Base-by-base conservation (phyloP, 1,140 invertebrate species). In the Philopotamus ludificatus region DNA sequence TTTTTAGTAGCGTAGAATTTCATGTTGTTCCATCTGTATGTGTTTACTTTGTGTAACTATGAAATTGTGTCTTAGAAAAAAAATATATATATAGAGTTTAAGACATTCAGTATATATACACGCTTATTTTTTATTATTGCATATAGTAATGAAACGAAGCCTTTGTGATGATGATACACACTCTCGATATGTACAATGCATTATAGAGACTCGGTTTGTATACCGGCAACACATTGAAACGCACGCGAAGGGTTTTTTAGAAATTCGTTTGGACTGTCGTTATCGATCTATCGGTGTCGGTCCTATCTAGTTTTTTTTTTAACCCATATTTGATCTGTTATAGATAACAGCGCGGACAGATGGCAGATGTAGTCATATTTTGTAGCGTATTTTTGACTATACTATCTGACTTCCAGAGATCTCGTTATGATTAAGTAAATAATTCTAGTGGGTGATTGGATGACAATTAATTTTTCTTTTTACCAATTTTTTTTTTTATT, bases 341-440 rank as follows among this genome's bases (percentile, higher is more conserved):
- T n/a, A n/a, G n/a, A n/a, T n/a, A n/a, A n/a, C n/a, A n/a, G 53
- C 22, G 47, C 16, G 50, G 15, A 39, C 59, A 54, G 28, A 34
- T 21, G 64, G 55, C 25, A 58, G 34, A 26, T 65, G 54, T 65
- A 65, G 55, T 58, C 23, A 57, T 51, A 60, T 58, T 66, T 58
- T 60, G 47, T 53, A 25, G 42, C 23, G 23, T 49, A 66, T 41
- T 55, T 55, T 47, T 66, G 22, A 26, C 42, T 41, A 49, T 49
- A 62, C 58, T 55, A 59, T 64, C 67, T 65, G 50, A 69, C 68
- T 70, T 70, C 68, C 68, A 70, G 68, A 70, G 68, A 70, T 70
- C 68, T 70, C 68, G 64, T 70, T 60, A 42, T 69, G 63, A 54
- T 65, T 69, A 65, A 66, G 67, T 65, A 39, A 28, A 44, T 34